Evolutionary conservation across 2,888 invertebrate species (phyloP).

Genomic region (Euzophera pinguis): DNA sequence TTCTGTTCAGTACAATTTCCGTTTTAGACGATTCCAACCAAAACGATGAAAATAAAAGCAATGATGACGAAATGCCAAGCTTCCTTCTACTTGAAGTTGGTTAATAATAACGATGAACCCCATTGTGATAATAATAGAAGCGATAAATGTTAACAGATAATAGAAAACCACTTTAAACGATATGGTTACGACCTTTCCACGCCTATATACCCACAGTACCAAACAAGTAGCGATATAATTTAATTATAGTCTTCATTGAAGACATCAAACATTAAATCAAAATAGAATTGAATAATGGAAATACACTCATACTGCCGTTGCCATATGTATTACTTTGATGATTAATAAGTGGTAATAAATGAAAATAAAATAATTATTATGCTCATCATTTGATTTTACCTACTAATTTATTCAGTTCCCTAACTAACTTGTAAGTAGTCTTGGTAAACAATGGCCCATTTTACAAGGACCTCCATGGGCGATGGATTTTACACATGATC

Average conservation of each 20-base stretch:
- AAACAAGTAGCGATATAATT: conserved; percentile 8
- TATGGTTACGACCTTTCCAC: neutral
- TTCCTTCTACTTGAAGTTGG: too few species aligned
- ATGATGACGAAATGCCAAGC: too few species aligned
- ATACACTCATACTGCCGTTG: neutral
- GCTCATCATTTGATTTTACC: neutral
- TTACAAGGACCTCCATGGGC: too few species aligned
- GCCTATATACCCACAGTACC: neutral
- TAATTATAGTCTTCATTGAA: neutral
- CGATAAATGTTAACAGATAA: neutral
- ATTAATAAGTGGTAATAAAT: neutral
- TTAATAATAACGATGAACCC: neutral
- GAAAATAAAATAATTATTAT: neutral
- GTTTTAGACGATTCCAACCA: too few species aligned
- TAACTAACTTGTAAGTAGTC: neutral
- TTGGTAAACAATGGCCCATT: too few species aligned
- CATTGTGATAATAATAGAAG: neutral
- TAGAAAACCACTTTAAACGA: neutral
- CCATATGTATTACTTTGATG: neutral
- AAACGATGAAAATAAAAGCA: too few species aligned
- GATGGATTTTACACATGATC: too few species aligned
- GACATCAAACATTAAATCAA: neutral
- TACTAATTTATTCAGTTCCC: neutral
- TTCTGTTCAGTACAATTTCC: too few species aligned
- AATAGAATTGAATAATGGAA: neutral